Conservation (phyloP, 2,113 vertebrate genomes). For the Antigone vipio region DNA sequence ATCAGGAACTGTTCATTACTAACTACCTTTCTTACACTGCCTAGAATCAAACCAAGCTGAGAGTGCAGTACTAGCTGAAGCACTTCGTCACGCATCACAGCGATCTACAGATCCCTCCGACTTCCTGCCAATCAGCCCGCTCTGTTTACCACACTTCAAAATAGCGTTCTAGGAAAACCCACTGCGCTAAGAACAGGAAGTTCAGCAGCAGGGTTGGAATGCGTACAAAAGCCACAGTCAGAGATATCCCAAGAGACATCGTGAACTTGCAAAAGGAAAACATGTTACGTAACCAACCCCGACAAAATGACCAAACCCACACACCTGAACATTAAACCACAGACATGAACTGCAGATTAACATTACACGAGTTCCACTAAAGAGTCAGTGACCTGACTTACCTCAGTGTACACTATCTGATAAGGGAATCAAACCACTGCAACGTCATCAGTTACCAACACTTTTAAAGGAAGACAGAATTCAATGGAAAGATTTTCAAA, state of each 20-base stretch:
- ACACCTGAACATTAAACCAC: slow-evolving; percentile 41
- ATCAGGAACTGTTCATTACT: not conserved
- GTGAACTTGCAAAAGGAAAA: slow-evolving; percentile 43
- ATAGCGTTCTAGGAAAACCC: slow-evolving; percentile 74
- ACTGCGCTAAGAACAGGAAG: slow-evolving; percentile 59
- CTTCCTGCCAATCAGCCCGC: slow-evolving; percentile 3
- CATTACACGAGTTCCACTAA: not conserved
- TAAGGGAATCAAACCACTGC: not conserved
- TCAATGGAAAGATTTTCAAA: not conserved
- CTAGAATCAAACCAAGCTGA: not conserved
- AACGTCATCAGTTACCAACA: not conserved
- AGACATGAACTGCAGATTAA: not conserved
- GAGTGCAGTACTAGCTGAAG: not conserved
- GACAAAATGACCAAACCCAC: not conserved
- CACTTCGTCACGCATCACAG: not conserved
- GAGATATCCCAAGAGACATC: slow-evolving; percentile 47
- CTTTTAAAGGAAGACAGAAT: not conserved
- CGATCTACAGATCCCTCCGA: not conserved
- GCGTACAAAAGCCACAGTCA: slow-evolving; percentile 46
- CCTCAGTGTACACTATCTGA: not conserved
- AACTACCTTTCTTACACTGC: not conserved
- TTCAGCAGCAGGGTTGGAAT: slow-evolving; percentile 62
- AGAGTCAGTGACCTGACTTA: not conserved
- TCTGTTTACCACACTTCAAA: slow-evolving; percentile 52
- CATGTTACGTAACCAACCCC: not conserved